These are phyloP conservation scores for Nanorana parkeri DNA, from an alignment of 2,113 vertebrate genomes.

Conservation along the genomic window DNA sequence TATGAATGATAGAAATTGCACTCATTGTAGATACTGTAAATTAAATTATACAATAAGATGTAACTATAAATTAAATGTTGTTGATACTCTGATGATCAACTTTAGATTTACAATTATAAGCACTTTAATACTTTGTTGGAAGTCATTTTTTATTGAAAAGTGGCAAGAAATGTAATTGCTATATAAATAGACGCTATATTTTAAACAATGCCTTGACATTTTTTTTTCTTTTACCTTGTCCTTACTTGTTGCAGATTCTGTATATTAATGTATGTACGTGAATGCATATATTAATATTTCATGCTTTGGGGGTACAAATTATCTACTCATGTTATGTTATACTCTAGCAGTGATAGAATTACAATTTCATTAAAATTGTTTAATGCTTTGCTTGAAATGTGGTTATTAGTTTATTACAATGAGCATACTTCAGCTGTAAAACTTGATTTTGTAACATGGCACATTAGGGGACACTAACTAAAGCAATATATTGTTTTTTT, in stretches of 20 bases:
- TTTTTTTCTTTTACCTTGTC: background rate
- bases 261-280: background rate
- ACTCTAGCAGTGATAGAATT: conserved; percentile 3
- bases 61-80: too few species aligned
- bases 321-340: conserved; percentile 21
- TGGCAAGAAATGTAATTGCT: too few species aligned
- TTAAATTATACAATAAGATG: too few species aligned
- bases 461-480: conserved; percentile 8
- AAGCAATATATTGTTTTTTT: background rate
- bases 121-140: too few species aligned
- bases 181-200: too few species aligned
- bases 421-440: conserved; percentile 1
- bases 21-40: too few species aligned
- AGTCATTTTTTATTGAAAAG: too few species aligned
- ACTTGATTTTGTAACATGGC: conserved; percentile 24
- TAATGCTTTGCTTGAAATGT: conserved; percentile 28
- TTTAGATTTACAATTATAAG: too few species aligned
- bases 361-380: conserved; percentile 40
- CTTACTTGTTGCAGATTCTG: background rate
- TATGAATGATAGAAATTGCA: too few species aligned
- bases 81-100: too few species aligned
- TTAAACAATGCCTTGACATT: too few species aligned
- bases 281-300: conserved; percentile 40
- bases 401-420: conserved; percentile 20
- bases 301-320: conserved; percentile 12